Base-by-base conservation (phyloP, 2,113 vertebrate species). In the Corynorhinus townsendii region DNA sequence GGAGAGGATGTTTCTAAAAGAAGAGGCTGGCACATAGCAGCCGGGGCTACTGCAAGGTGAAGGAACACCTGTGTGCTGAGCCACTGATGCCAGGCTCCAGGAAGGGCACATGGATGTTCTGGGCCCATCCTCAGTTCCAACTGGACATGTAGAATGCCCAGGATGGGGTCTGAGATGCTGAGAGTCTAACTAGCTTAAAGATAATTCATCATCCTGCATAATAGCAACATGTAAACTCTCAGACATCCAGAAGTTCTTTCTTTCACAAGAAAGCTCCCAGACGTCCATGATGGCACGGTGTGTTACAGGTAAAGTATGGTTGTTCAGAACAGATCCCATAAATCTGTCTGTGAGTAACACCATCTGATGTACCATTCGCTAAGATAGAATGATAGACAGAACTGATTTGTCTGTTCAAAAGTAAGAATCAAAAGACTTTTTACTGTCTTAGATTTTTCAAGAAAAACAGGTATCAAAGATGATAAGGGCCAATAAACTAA, bases 381-480 rank as follows among this genome's bases (percentile, higher is more conserved):
- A 12, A 11, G 33, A 64, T 75, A 28, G 68, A 91, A 40, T 69
- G 68, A 80, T 56, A 87, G 54, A 81, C 47, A 38, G 73, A 86
- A 82, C 47, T 59, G 54, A 76, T 92, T 69, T 88, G 82, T 80
- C 81, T 80, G 49, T 76, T 95, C 47, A 88, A 73, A 87, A 66
- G 52, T 90, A 24, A 86, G 54, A 81, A 66, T 68, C 66, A 59
- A 38, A 87, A 87, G 83, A 54, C 43, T 86, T 86, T 87, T 8
- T 54, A 17, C 22, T 87, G 5, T 38, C 43, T 87, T 88, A 59
- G 33, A 62, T 17, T 92, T 92, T 91, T 35, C 54, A 73, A 81
- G 10, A 35, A 81, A 66, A 43, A 9, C 49, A 47, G n/a, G 45
- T 80, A 38, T 26, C 62, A 52, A 85, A 28, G 28, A 62, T 79